phyloP scores from a whole-genome alignment of 2,113 vertebrate genomes.

The Notechis scutatus region DNA sequence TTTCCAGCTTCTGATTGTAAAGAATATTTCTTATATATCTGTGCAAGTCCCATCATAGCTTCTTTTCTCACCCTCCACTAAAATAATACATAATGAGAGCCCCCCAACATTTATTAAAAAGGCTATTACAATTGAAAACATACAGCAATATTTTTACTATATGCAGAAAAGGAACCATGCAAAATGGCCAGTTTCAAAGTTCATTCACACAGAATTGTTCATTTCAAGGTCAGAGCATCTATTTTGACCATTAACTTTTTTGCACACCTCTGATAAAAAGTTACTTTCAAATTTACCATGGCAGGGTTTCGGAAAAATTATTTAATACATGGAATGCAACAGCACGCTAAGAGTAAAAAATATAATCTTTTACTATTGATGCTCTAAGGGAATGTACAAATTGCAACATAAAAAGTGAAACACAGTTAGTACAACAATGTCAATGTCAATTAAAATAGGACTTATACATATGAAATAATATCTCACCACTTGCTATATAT shows the following conservation, averaged over 20 bases:
- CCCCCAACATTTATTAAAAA: slow-evolving; percentile 27
- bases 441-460: not conserved
- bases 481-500: not conserved
- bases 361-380: not conserved
- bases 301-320: not conserved
- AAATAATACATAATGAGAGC: slow-evolving; percentile 40
- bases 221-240: not conserved
- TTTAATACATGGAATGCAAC: not conserved
- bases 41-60: slow-evolving; percentile 99
- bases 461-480: not conserved
- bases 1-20: slow-evolving; percentile 94
- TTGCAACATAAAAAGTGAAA: not conserved
- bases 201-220: not conserved
- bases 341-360: not conserved
- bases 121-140: not conserved
- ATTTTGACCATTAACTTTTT: not conserved
- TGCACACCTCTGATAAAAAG: not conserved
- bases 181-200: not conserved
- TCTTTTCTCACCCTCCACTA: slow-evolving; percentile 98
- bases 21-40: slow-evolving; percentile 96
- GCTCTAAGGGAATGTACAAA: not conserved
- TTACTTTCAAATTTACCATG: not conserved
- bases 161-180: not conserved
- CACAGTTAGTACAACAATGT: not conserved
- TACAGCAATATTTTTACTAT: not conserved